These are phyloP conservation scores for Diachasma alloeum DNA, from an alignment of 1,140 invertebrate genomes.

Conservation along the genomic window DNA sequence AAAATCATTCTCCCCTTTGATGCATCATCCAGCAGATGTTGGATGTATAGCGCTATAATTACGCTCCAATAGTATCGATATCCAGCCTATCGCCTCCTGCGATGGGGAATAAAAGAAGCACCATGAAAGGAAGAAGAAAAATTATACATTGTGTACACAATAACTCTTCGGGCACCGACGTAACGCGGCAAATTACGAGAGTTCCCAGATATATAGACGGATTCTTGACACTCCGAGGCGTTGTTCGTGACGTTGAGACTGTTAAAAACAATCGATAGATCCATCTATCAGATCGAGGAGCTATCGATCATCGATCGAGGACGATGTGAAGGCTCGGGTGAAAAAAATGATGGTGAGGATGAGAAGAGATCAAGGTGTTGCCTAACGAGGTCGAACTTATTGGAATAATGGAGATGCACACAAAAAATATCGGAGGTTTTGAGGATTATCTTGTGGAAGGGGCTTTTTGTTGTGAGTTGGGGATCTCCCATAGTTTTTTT, in stretches of 20 bases:
- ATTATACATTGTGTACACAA: background rate
- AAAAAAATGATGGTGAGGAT: background rate
- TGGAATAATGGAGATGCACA: slow-evolving; percentile 8
- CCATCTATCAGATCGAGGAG: slow-evolving; percentile 42
- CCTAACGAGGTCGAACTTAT: slow-evolving; percentile 22
- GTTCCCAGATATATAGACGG: background rate
- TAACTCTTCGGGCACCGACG: background rate
- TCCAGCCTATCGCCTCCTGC: background rate
- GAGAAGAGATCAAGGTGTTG: background rate
- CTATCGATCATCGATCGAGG: slow-evolving; percentile 42
- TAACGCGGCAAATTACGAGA: slow-evolving; percentile 17
- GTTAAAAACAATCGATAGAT: slow-evolving; percentile 45
- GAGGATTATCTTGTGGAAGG: background rate
- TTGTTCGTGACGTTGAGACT: slow-evolving; percentile 34
- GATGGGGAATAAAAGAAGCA: too few relatives aligned
- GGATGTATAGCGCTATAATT: too few relatives aligned
- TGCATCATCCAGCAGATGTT: too few relatives aligned
- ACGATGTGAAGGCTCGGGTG: slow-evolving; percentile 1
- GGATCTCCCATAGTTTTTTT: too few relatives aligned
- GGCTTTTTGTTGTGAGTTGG: too few relatives aligned
- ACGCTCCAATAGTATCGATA: too few relatives aligned
- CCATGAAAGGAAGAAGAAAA: background rate
- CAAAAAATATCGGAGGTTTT: background rate
- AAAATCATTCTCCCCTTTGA: too few relatives aligned
- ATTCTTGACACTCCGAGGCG: slow-evolving; percentile 22